Percentiles rank a stretch among this genome's conserved stretches.
Conservation (phyloP, 2,888 invertebrate genomes). For the Oligia strigilis region DNA sequence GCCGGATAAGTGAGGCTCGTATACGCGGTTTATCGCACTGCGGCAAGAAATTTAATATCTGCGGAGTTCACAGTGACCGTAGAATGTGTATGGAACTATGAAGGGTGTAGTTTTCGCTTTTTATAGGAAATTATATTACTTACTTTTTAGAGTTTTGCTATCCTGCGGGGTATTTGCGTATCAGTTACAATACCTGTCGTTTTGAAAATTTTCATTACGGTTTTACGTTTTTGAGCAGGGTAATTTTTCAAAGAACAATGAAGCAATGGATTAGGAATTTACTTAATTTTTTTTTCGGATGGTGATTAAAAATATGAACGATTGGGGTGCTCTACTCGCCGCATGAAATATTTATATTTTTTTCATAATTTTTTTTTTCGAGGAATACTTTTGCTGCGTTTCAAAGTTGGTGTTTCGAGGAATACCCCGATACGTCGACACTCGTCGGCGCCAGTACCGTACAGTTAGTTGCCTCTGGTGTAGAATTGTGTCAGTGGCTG, state of each 20-base stretch:
- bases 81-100: neutral
- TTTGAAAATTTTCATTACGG: neutral
- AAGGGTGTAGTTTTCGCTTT: neutral
- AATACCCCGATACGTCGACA: too few species aligned
- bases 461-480: too few species aligned
- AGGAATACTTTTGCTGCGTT: too few species aligned
- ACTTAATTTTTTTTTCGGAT: neutral
- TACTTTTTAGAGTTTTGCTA: neutral
- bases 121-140: neutral
- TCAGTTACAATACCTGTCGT: too few species aligned
- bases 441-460: too few species aligned
- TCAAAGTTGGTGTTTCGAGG: too few species aligned
- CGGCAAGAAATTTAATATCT: slow-evolving; percentile 30
- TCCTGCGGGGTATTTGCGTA: neutral
- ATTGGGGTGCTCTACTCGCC: too few species aligned
- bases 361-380: too few species aligned
- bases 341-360: too few species aligned
- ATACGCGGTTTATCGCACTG: slow-evolving; percentile 33
- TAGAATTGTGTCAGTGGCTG: too few species aligned
- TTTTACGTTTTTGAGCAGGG: neutral
- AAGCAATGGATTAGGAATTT: neutral
- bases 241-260: neutral
- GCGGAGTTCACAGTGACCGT: neutral
- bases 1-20: slow-evolving; percentile 37
- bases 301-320: neutral